Percentiles rank a stretch among this genome's conserved stretches.
Evolutionary conservation across 2,888 invertebrate genomes (phyloP).

Genomic region (Pilophorus perplexus): DNA sequence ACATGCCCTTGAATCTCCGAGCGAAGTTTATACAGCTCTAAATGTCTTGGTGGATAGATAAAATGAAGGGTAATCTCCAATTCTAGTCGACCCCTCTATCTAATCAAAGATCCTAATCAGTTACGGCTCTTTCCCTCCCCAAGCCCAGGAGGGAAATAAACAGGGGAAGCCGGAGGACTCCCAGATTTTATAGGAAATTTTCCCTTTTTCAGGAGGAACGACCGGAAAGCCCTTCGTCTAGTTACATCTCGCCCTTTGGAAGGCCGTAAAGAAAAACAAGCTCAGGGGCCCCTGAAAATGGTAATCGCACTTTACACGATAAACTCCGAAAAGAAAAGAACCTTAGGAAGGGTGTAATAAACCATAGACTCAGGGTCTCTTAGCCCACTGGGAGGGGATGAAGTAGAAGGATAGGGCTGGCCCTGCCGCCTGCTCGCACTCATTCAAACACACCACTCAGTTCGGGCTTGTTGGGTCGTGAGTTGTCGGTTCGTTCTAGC

Average conservation of each 20-base stretch:
- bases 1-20: conserved; percentile 28
- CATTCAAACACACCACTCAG: conserved; percentile 7
- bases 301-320: conserved; percentile 26
- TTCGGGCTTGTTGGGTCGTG: conserved; percentile 7
- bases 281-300: conserved; percentile 21
- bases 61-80: conserved; percentile 31
- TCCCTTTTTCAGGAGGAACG: conserved; percentile 14
- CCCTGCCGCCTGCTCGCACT: neutral
- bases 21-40: conserved; percentile 26
- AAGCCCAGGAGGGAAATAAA: conserved; percentile 29
- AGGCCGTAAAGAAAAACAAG: conserved; percentile 25
- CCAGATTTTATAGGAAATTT: conserved; percentile 30
- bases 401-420: conserved; percentile 10
- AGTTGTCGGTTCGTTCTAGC: conserved; percentile 11
- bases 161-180: neutral
- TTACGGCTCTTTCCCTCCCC: conserved; percentile 14
- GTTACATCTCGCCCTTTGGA: neutral
- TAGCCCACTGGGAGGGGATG: conserved; percentile 12
- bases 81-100: conserved; percentile 21
- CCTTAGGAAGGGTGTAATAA: conserved; percentile 28
- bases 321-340: conserved; percentile 28
- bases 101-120: conserved; percentile 35
- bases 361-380: conserved; percentile 31
- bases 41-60: conserved; percentile 29
- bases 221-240: conserved; percentile 14